Base-by-base conservation (phyloP, 2,113 vertebrate species). In the Dendrocopos noguchii region DNA sequence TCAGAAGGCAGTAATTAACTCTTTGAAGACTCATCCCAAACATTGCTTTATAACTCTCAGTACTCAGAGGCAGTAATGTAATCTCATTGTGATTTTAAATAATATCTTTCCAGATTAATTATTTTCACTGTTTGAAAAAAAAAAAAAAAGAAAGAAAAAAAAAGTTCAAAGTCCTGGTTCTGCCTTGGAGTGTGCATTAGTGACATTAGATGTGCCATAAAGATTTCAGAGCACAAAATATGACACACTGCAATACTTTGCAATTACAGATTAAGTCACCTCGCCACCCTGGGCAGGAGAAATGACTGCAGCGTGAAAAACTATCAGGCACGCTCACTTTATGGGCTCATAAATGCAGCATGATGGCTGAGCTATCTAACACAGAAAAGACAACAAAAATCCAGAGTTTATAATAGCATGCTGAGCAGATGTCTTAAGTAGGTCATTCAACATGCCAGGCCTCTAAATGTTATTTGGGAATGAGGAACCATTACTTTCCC, bases 361-460 rank as follows among this genome's bases (percentile, higher is more conserved):
- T 22, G 81, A 83, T 76, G 57, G 46, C 67, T 82, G 25, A 86
- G 76, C 63, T 71, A 80, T 59, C 84, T 53, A 75, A 53, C 28
- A 33, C 17, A 52, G 21, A 74, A 87, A 88, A 78, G 61, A 89
- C 84, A 88, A 74, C 60, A 76, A 94, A 84, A 93, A 29, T 52
- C 31, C 63, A 53, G 67, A 82, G 80, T 29, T 82, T 77, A 65
- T 93, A 93, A 88, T 36, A 75, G 67, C 63, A 79, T 28, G 29
- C 79, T 83, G 75, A 89, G 85, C 72, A 83, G 82, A 91, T 86
- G 82, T 83, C 61, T 92, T 94, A 94, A 96, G 80, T 95, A 96
- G 90, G 91, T 96, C 91, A 86, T 78, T 91, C 85, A 86, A 83
- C 70, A 90, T 55, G 63, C 76, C 82, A 94, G 80, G 87, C 50